Evolutionary conservation across 2,888 invertebrate genomes (phyloP).

Genomic region (Cloeon dipterum): DNA sequence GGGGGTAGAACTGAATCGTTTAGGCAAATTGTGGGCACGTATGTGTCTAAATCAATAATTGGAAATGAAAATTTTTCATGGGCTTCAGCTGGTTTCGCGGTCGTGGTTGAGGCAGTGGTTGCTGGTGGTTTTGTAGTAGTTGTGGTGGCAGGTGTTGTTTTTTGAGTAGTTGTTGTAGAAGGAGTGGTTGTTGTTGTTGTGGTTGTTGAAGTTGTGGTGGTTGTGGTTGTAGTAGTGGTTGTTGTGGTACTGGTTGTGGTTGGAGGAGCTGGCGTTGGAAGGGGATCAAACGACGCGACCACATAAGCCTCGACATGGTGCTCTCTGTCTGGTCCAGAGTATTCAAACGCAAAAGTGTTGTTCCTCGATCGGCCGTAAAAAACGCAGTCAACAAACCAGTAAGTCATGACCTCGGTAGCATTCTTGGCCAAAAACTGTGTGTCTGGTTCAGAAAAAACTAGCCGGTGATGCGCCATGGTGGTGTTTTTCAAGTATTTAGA

Average conservation of each 20-base stretch:
- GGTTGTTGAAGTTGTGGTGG: constrained; percentile 18
- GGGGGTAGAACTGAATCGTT: constrained; percentile 35
- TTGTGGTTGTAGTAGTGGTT: constrained; percentile 22
- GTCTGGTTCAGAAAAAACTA: constrained; percentile 36
- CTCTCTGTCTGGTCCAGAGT: constrained; percentile 29
- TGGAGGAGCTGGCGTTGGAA: constrained; percentile 13
- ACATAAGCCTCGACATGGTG: constrained; percentile 46
- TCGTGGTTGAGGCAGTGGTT: constrained; percentile 16
- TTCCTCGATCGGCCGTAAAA: constrained; percentile 38
- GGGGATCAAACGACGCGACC: constrained; percentile 39
- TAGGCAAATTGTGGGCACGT: constrained; percentile 26
- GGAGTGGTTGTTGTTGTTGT: not conserved
- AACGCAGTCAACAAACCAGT: constrained; percentile 60
- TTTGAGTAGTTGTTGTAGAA: constrained; percentile 18
- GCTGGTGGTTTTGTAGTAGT: constrained; percentile 21
- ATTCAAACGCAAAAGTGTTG: constrained; percentile 35
- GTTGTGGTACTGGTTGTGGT: constrained; percentile 26
- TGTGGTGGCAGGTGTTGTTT: constrained; percentile 11
- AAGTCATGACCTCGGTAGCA: constrained; percentile 33
- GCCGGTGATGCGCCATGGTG: constrained; percentile 35
- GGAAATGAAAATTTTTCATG: too few species aligned
- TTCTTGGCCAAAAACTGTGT: constrained; percentile 26
- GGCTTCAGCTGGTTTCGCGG: constrained; percentile 9
- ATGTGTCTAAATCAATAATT: not conserved
- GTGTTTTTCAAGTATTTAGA: constrained; percentile 28